These are phyloP conservation scores for Limonius californicus DNA, from an alignment of 1,140 invertebrate genomes.

Conservation along the genomic window DNA sequence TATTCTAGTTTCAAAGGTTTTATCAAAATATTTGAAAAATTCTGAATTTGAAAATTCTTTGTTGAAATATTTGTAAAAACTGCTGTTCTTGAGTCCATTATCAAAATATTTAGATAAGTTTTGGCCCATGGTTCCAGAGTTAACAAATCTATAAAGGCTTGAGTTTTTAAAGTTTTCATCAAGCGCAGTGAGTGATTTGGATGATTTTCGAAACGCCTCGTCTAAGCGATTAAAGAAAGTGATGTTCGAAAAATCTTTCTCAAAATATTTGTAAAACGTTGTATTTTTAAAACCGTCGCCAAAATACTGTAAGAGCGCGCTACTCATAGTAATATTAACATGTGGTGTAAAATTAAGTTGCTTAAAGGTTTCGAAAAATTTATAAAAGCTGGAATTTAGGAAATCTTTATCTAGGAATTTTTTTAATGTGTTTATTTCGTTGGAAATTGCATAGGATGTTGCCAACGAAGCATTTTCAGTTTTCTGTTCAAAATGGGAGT, in stretches of 20 bases:
- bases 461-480: no score
- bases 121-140: not conserved
- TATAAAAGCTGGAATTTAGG: slow-evolving; percentile 6
- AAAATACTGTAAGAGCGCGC: no score
- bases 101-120: not conserved
- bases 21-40: not conserved
- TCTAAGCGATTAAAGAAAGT: not conserved
- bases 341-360: not conserved
- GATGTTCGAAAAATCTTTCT: not conserved
- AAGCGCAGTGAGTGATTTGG: no score
- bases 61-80: not conserved
- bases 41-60: not conserved
- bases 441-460: not conserved
- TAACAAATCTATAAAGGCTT: not conserved
- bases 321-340: no score
- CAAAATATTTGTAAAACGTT: not conserved
- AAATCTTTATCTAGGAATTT: slow-evolving; percentile 4
- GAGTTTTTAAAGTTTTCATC: no score
- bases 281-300: not conserved
- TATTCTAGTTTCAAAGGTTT: not conserved
- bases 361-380: slow-evolving; percentile 10
- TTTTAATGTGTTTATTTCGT: not conserved
- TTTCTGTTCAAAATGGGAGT: not conserved
- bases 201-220: not conserved
- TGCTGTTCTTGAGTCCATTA: not conserved